Evolutionary conservation across 2,113 vertebrate species (phyloP).

Genomic region (Macaca mulatta): DNA sequence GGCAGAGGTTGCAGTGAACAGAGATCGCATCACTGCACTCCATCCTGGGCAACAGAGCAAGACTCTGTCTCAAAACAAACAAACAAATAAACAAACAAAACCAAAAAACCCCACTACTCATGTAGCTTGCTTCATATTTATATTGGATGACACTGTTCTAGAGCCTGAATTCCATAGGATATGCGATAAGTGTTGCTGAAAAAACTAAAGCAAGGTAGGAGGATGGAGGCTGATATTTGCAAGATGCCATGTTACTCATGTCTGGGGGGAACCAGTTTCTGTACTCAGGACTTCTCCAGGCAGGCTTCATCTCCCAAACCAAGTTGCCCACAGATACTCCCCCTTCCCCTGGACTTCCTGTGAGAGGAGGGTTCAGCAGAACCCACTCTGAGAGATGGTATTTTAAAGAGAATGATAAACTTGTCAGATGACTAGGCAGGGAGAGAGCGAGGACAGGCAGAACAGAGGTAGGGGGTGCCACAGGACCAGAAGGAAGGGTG

Average conservation of each 20-base stretch:
- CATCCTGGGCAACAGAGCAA: not conserved
- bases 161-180: not conserved
- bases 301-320: not conserved
- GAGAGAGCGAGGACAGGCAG: not conserved
- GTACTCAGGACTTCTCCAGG: not conserved
- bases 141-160: not conserved
- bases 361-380: not conserved
- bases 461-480: not conserved
- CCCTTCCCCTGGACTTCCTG: not conserved
- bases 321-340: not conserved
- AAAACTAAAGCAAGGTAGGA: accelerated
- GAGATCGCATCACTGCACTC: too few species aligned
- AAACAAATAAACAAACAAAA: not conserved
- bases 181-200: not conserved
- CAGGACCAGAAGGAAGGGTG: not conserved
- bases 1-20: too few species aligned
- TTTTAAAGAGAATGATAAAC: not conserved
- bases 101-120: too few species aligned
- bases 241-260: accelerated
- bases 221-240: not conserved
- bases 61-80: not conserved
- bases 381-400: accelerated
- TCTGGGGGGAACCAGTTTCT: accelerated
- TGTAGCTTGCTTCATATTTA: not conserved
- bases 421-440: not conserved